Base-by-base conservation (phyloP, 2,888 invertebrate species). In the Masnerella sp. region DNA sequence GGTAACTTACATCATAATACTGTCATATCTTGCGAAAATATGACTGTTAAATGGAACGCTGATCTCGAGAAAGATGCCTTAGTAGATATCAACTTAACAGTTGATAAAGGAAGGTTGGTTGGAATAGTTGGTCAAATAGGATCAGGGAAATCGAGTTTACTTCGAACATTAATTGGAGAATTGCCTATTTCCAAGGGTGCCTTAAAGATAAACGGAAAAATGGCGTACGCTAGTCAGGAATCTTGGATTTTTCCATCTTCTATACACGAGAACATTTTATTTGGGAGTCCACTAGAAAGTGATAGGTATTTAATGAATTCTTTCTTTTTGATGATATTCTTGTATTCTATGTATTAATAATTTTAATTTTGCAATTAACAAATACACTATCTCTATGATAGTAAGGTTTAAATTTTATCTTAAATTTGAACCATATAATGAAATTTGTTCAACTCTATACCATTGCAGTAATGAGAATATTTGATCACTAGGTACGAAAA, bases 191-290 rank as follows among this genome's bases (percentile, higher is more conserved):
- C 84, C 2, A 86, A 88, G 0, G 96, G 96, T 2, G 88, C 87
- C 18, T 82, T 91, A 11, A 85, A 88, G 12, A 89, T 93, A 0
- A 88, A 88, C 17, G 96, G 96, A 2, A 89, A 88, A 43, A 83
- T 93, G 0, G 92, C 92, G 18, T 96, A 96, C 82, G 93, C 94
- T 0, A 91, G 94, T 30, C 96, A 96, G 82, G 93, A 96, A 79
- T 92, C 96, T 0, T 97, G 96, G 96, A 88, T 94, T 5, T 94
- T 94, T 80, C 91, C 92, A 0, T 92, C 93, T 81, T 89, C 92
- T 79, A 88, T 92, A 5, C 86, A 90, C 47, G 91, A 92, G 75
- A 93, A 93, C 81, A 90, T 88, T 51, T 74, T 88, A 1, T 88
- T 88, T 30, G 88, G 87, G 0, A 81, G 84, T 59, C 67, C 77